These are phyloP conservation scores for Otis tarda DNA, from an alignment of 2,113 vertebrate species.

Conservation along the genomic window DNA sequence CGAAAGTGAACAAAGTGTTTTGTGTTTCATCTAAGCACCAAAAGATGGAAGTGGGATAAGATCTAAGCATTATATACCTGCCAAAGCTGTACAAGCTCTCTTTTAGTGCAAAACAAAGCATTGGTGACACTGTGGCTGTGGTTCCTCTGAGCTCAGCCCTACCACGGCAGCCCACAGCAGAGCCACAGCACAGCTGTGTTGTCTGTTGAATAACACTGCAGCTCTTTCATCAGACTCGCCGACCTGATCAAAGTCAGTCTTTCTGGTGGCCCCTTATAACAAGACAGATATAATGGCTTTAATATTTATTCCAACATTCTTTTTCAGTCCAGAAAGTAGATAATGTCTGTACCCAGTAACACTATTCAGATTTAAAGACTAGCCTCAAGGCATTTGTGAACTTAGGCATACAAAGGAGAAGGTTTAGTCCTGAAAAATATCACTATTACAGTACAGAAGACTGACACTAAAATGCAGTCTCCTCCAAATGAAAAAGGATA, in stretches of 20 bases:
- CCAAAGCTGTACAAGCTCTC: neutral
- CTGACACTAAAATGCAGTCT: neutral
- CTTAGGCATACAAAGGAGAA: fast-evolving
- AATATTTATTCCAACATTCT: neutral
- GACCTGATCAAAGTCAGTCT: neutral
- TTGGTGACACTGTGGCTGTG: neutral
- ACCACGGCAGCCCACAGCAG: fast-evolving
- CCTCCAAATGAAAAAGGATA: neutral
- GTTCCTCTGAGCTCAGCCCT: neutral
- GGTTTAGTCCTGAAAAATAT: neutral
- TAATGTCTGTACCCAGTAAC: neutral
- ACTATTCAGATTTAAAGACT: neutral
- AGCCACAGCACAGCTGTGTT: neutral
- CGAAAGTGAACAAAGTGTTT: neutral
- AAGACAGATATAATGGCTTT: neutral
- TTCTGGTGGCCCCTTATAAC: fast-evolving
- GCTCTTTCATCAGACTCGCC: neutral
- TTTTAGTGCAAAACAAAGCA: neutral
- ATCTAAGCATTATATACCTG: neutral
- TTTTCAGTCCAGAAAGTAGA: neutral
- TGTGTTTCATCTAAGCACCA: neutral
- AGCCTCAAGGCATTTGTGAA: neutral
- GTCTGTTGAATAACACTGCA: neutral
- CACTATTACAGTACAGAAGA: neutral
- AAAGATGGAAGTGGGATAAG: neutral